Evolutionary conservation across 2,797 vertebrate genomes (phyloP).

Genomic region (Bovichtus variegatus): DNA sequence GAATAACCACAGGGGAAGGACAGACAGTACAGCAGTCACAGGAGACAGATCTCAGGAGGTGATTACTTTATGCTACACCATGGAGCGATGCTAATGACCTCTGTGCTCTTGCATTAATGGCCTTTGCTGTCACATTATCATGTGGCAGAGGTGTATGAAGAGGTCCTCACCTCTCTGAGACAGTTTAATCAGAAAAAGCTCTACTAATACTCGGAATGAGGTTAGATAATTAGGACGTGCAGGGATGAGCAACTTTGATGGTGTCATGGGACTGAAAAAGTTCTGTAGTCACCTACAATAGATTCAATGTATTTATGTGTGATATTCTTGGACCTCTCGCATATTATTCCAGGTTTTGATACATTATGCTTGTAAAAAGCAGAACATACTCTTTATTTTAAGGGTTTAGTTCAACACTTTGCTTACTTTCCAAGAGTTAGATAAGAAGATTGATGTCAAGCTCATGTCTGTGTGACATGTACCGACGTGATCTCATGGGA

Average conservation of each 20-base stretch:
- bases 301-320: constrained; percentile 17
- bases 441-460: not conserved
- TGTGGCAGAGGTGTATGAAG: constrained; percentile 78
- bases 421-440: not conserved
- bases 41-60: constrained; percentile 81
- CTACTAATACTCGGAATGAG: constrained; percentile 54
- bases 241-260: constrained; percentile 40
- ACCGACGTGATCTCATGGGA: no score
- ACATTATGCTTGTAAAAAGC: not conserved
- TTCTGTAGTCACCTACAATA: constrained; percentile 22
- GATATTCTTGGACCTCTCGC: not conserved
- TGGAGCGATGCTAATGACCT: constrained; percentile 88
- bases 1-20: constrained; percentile 79
- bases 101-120: constrained; percentile 88
- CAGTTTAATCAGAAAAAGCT: constrained; percentile 75
- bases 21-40: constrained; percentile 76
- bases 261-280: constrained; percentile 28
- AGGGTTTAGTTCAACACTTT: not conserved
- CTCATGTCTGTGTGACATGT: not conserved
- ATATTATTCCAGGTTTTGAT: not conserved
- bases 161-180: constrained; percentile 71
- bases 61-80: constrained; percentile 87
- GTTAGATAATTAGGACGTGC: constrained; percentile 58
- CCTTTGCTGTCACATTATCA: constrained; percentile 83
- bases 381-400: not conserved